Percentiles rank a stretch among this genome's conserved stretches.
phyloP scores from a whole-genome alignment of 2,113 vertebrate species.

The Pseudorectes ferrugineus region DNA sequence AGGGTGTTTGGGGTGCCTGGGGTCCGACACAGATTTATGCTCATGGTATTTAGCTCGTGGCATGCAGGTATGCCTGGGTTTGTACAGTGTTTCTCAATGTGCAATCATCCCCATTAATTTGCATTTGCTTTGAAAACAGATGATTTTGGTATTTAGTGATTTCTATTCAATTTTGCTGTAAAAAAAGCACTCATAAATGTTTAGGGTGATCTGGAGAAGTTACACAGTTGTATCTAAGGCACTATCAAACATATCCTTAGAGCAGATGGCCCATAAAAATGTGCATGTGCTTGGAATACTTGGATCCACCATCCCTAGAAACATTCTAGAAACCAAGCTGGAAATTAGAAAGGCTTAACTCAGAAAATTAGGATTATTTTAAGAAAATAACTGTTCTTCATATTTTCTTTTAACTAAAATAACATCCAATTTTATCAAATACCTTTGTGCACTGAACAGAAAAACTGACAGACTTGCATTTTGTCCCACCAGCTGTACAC shows the following conservation, averaged over 20 bases:
- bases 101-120: background rate
- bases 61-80: background rate
- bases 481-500: background rate
- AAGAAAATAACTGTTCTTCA: background rate
- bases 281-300: background rate
- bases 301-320: background rate
- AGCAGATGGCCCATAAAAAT: background rate
- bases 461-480: background rate
- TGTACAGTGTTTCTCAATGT: rapidly evolving
- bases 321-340: background rate
- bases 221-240: background rate
- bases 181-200: background rate
- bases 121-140: background rate
- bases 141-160: background rate
- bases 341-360: background rate
- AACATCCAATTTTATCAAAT: background rate
- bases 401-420: background rate
- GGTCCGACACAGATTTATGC: background rate
- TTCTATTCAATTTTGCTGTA: background rate
- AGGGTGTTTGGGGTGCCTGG: background rate
- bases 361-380: background rate
- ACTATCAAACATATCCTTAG: background rate
- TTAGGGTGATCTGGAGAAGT: background rate
- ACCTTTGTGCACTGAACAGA: background rate
- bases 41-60: background rate